Evolutionary conservation across 2,113 vertebrate genomes (phyloP).

Genomic region (Acinonyx jubatus): DNA sequence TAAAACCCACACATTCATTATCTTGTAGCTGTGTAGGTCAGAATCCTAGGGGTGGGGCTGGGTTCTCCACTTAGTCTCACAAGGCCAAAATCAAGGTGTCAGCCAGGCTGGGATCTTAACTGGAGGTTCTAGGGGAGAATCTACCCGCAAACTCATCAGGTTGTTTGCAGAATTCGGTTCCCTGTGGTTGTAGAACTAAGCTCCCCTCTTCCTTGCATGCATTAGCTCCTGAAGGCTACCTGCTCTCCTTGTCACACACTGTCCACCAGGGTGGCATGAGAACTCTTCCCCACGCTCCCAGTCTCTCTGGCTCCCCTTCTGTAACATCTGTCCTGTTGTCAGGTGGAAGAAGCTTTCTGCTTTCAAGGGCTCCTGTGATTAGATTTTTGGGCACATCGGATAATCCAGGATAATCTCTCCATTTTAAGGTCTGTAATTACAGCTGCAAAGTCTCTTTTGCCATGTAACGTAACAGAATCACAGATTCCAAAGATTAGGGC

Average conservation of each 20-base stretch:
- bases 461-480: background rate
- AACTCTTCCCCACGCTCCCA: accelerated
- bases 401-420: background rate
- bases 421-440: background rate
- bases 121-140: background rate
- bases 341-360: background rate
- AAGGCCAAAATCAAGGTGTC: background rate
- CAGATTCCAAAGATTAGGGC: background rate
- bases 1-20: background rate
- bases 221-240: background rate
- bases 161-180: background rate
- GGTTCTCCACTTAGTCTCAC: background rate
- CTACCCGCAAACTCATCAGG: background rate
- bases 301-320: background rate
- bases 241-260: too few species aligned
- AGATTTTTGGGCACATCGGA: background rate
- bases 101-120: background rate
- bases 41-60: background rate
- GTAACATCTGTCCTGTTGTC: background rate
- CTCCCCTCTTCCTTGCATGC: too few species aligned
- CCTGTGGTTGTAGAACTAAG: background rate
- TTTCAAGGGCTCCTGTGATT: background rate
- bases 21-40: background rate
- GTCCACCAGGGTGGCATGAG: background rate
- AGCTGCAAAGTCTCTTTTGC: background rate